Evolutionary conservation across 2,113 vertebrate genomes (phyloP).

Genomic region (Scatophagus argus): DNA sequence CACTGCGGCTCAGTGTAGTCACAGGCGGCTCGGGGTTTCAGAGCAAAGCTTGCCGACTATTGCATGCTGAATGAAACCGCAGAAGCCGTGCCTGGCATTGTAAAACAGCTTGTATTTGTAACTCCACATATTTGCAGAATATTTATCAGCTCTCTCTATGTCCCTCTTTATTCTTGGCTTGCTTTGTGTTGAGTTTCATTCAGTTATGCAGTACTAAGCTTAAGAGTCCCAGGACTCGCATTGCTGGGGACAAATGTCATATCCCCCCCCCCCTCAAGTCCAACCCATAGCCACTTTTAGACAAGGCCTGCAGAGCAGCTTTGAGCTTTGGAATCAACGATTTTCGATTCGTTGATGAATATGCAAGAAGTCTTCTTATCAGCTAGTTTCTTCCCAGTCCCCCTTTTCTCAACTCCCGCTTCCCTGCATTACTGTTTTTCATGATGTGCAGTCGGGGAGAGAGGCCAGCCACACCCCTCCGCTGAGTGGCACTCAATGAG

Average conservation of each 20-base stretch:
- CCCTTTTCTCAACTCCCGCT: conserved; percentile 63
- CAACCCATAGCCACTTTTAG: conserved; percentile 66
- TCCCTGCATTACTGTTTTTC: conserved; percentile 77
- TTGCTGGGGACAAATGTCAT: conserved; percentile 84
- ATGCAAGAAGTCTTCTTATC: conserved; percentile 87
- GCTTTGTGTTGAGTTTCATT: conserved; percentile 70
- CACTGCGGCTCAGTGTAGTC: conserved; percentile 49
- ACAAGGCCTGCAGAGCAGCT: conserved; percentile 80
- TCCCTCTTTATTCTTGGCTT: conserved; percentile 50
- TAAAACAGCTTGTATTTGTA: conserved; percentile 47
- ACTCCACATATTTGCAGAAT: conserved; percentile 73
- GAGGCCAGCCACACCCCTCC: conserved; percentile 84
- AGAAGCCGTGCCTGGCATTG: conserved; percentile 59
- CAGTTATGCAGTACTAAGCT: conserved; percentile 45
- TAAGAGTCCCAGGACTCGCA: conserved; percentile 72
- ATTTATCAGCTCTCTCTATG: conserved; percentile 65
- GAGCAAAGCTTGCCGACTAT: conserved; percentile 54
- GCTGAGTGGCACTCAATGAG: conserved; percentile 81
- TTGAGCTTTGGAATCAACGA: conserved; percentile 83
- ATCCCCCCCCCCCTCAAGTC: conserved; percentile 64
- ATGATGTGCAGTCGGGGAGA: conserved; percentile 84
- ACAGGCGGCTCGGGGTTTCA: conserved; percentile 11
- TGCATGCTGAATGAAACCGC: conserved; percentile 57
- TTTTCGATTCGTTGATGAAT: conserved; percentile 89
- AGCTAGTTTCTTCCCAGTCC: conserved; percentile 63